Evolutionary conservation across 2,113 vertebrate species (phyloP).

Genomic region (Erythrolamprus reginae): DNA sequence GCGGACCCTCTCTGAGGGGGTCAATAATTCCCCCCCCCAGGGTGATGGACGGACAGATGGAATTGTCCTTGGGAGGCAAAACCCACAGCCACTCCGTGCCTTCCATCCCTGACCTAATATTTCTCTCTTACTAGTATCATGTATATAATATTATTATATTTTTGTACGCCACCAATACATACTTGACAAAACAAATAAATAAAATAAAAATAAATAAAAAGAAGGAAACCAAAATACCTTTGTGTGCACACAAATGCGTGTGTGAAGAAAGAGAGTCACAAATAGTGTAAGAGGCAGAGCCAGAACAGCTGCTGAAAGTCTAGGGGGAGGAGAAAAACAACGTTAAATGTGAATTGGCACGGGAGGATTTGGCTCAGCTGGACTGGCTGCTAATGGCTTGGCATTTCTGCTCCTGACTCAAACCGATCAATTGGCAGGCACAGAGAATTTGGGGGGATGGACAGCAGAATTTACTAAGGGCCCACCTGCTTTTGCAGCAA

Average conservation of each 20-base stretch:
- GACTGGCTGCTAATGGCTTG: background rate
- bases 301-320: background rate
- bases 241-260: background rate
- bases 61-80: too few species aligned
- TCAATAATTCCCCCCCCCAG: too few species aligned
- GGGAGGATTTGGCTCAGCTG: background rate
- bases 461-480: background rate
- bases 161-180: too few species aligned
- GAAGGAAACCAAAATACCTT: background rate
- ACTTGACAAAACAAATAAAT: too few species aligned
- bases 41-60: too few species aligned
- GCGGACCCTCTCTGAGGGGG: too few species aligned
- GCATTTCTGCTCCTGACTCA: background rate
- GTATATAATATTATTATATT: too few species aligned
- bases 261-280: background rate
- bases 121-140: too few species aligned
- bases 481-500: background rate
- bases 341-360: background rate
- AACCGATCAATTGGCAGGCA: background rate
- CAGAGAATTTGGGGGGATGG: background rate
- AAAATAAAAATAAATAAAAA: too few species aligned
- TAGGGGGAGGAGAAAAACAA: background rate
- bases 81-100: too few species aligned
- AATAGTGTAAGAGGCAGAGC: background rate
- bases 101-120: too few species aligned